These are phyloP conservation scores for Umimayanthus kanabou DNA, from an alignment of 92 coral and sea anemone genomes.

Conservation along the genomic window DNA sequence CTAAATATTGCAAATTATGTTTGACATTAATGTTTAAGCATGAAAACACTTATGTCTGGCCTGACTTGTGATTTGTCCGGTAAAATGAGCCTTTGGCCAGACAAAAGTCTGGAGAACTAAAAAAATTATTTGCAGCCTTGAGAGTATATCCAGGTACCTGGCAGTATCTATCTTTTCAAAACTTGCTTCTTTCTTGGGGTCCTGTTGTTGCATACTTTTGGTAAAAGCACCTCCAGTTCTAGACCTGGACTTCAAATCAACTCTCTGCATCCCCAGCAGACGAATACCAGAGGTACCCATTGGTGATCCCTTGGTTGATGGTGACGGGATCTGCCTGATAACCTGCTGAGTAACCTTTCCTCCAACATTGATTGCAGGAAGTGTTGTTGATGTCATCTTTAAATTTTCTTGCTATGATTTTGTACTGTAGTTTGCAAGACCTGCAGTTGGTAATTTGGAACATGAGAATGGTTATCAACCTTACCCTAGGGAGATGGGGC, in stretches of 20 bases:
- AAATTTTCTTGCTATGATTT: not conserved
- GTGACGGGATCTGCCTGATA: conserved; percentile 86
- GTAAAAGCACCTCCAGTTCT: conserved; percentile 48
- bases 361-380: conserved; percentile 91
- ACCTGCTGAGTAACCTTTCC: conserved; percentile 99
- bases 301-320: conserved; percentile 76
- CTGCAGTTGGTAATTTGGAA: not conserved
- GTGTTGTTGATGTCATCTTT: conserved; percentile 79
- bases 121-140: too few relatives aligned
- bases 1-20: too few relatives aligned
- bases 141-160: conserved; percentile 68
- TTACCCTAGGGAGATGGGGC: too few relatives aligned
- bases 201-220: conserved; percentile 61
- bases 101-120: too few relatives aligned
- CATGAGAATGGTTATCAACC: too few relatives aligned
- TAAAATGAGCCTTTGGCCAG: too few relatives aligned
- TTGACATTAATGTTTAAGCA: too few relatives aligned
- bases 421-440: not conserved
- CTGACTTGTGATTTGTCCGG: too few relatives aligned
- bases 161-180: conserved; percentile 91
- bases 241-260: conserved; percentile 25
- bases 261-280: conserved; percentile 29
- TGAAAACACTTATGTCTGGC: too few relatives aligned
- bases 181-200: conserved; percentile 55
- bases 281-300: conserved; percentile 62